A percentile compares a stretch with the other conserved stretches of the same genome.
Evolutionary conservation across 2,113 vertebrate species (phyloP).

Genomic region (Parus major): DNA sequence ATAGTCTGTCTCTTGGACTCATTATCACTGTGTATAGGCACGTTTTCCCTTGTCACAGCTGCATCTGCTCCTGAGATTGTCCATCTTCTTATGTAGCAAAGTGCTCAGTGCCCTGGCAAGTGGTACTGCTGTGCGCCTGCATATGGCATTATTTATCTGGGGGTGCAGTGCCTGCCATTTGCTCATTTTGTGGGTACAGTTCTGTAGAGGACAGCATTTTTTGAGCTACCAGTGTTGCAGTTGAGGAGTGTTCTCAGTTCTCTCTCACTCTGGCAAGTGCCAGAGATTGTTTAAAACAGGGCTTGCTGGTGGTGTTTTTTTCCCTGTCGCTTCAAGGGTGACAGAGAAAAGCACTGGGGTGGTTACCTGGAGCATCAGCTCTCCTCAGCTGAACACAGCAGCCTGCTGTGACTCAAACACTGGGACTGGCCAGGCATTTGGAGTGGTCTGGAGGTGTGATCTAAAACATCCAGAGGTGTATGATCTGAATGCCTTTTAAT

Average conservation of each 20-base stretch:
- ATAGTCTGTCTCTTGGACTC: background rate
- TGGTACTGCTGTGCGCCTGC: background rate
- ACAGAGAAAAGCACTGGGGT: background rate
- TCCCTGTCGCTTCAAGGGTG: background rate
- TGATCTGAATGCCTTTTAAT: background rate
- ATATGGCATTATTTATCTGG: background rate
- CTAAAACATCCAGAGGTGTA: background rate
- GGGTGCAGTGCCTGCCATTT: background rate
- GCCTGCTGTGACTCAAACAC: background rate
- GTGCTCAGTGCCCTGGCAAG: background rate
- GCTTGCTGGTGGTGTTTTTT: background rate
- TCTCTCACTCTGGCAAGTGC: background rate
- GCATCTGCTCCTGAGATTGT: background rate
- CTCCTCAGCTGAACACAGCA: background rate
- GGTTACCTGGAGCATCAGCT: background rate
- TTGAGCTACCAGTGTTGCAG: background rate
- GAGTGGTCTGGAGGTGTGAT: background rate
- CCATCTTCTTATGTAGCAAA: background rate
- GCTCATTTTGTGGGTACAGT: background rate
- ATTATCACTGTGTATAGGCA: accelerated
- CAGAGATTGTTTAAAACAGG: accelerated
- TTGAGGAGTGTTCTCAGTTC: background rate
- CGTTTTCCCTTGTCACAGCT: accelerated
- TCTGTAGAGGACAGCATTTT: background rate
- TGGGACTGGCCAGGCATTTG: accelerated